Base-by-base conservation (phyloP, 2,113 vertebrate species). In the Urocitellus parryii region DNA sequence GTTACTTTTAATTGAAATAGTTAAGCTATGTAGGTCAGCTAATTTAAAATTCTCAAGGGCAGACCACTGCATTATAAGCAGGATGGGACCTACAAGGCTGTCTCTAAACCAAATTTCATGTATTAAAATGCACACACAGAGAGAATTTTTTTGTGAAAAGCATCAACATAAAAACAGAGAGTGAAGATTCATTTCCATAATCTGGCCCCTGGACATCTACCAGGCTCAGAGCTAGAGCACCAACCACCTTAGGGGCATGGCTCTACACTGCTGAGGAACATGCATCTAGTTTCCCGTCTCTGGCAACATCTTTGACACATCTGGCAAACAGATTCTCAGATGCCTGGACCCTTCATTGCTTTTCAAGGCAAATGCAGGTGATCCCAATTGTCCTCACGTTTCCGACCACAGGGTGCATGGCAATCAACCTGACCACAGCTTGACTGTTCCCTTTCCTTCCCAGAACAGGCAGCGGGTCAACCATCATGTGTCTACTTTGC, bases 41-140 rank as follows among this genome's bases (percentile, higher is more conserved):
- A 93, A 97, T 95, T 97, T 95, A 95, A 98, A 61, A 70, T 96
- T 97, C 97, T 97, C 95, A 96, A 97, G 96, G 92, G 93, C 96
- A 97, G 94, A 56, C 24, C 39, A 63, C 88, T 81, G 82, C 76
- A 90, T 88, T 85, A 78, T 80, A 96, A 96, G 63, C 63, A 96
- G 74, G 39, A 98, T 45, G 39, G 65, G 81, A 74, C 77, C 89
- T 8, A 58, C 74, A 67, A 89, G 29, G 34, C 70, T 74, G 12
- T 79, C 84, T 86, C 85, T 83, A 74, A 95, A 63, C 58, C 61
- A 63, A 68, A 86, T 95, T 94, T 83, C 56, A 78, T 56, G 9
- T 67, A 91, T 77, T 90, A 86, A 97, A 88, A 90, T 20, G 83
- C 24, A 97, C 24, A 88, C 51, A 56, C 14, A 65, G 0, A 88